Evolutionary conservation across 1,140 invertebrate species (phyloP).

Genomic region (Vanessa tameamea): DNA sequence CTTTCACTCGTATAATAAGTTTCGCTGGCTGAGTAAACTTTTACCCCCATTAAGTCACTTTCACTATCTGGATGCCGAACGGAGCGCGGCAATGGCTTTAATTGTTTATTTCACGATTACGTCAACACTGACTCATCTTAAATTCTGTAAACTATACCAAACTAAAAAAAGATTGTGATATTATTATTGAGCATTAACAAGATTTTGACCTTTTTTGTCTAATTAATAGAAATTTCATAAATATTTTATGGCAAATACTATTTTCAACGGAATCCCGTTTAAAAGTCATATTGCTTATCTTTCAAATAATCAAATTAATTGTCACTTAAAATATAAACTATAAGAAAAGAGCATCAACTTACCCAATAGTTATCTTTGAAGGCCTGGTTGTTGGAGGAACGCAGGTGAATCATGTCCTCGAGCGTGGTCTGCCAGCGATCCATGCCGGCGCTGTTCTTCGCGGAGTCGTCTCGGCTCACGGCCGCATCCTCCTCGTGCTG

Average conservation of each 20-base stretch:
- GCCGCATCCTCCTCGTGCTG: slow-evolving; percentile 38
- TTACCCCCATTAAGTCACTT: slow-evolving; percentile 54
- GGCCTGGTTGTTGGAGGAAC: slow-evolving; percentile 67
- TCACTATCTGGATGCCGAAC: slow-evolving; percentile 45
- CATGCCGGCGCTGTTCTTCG: slow-evolving; percentile 71
- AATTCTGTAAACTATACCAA: not conserved
- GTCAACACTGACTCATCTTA: slow-evolving; percentile 40
- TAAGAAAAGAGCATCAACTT: not conserved
- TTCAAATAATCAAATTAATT: too few species aligned
- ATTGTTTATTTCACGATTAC: slow-evolving; percentile 44
- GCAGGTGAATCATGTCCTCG: slow-evolving; percentile 74
- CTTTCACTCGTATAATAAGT: slow-evolving; percentile 46
- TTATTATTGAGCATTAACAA: too few species aligned
- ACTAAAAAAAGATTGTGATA: too few species aligned
- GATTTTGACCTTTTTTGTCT: too few species aligned
- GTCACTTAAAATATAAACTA: too few species aligned
- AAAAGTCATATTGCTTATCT: too few species aligned
- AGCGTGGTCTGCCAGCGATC: slow-evolving; percentile 76
- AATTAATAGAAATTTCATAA: not conserved
- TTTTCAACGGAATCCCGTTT: too few species aligned
- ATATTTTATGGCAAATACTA: not conserved
- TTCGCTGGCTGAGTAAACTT: slow-evolving; percentile 46
- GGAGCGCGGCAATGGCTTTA: slow-evolving; percentile 45
- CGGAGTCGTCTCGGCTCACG: slow-evolving; percentile 72
- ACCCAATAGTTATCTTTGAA: slow-evolving; percentile 77